Evolutionary conservation across 2,888 invertebrate genomes (phyloP).

Genomic region (Cremastinae sp.): DNA sequence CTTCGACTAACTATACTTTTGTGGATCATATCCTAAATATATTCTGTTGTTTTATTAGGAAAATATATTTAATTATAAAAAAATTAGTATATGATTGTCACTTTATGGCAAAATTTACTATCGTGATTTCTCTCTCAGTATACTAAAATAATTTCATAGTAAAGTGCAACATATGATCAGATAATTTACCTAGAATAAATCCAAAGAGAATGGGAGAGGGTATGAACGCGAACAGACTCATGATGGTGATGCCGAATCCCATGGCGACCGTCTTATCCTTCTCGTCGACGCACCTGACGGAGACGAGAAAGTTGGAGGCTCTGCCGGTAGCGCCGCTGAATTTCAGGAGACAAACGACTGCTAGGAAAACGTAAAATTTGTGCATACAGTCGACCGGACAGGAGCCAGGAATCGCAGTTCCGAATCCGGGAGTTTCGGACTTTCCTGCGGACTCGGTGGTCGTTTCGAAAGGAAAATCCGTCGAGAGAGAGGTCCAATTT

Average conservation of each 20-base stretch:
- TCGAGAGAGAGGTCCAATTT: slow-evolving; percentile 62
- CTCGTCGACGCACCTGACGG: slow-evolving; percentile 86
- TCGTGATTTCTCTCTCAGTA: too few relatives aligned
- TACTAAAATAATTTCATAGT: too few relatives aligned
- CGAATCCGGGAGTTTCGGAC: slow-evolving; percentile 66
- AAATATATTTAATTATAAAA: too few relatives aligned
- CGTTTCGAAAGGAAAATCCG: slow-evolving; percentile 65
- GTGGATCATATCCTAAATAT: too few relatives aligned
- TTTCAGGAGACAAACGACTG: slow-evolving; percentile 83
- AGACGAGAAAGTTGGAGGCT: slow-evolving; percentile 84
- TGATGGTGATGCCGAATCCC: slow-evolving; percentile 86
- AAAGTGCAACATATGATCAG: too few relatives aligned
- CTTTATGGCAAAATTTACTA: too few relatives aligned
- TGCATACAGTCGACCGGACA: slow-evolving; percentile 83
- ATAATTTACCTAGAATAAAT: slow-evolving; percentile 86
- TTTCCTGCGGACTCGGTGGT: slow-evolving; percentile 57
- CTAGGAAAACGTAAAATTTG: slow-evolving; percentile 82
- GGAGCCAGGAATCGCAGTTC: slow-evolving; percentile 81
- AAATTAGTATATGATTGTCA: too few relatives aligned
- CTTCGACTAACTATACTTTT: too few relatives aligned
- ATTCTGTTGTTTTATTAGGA: too few relatives aligned
- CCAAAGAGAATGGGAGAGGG: slow-evolving; percentile 90
- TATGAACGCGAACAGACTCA: slow-evolving; percentile 87
- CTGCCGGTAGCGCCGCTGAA: slow-evolving; percentile 84
- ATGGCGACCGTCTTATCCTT: slow-evolving; percentile 88